Percentiles rank a stretch among this genome's conserved stretches.
Evolutionary conservation across 1,140 invertebrate genomes (phyloP).

Genomic region (Drosophila murphyi): DNA sequence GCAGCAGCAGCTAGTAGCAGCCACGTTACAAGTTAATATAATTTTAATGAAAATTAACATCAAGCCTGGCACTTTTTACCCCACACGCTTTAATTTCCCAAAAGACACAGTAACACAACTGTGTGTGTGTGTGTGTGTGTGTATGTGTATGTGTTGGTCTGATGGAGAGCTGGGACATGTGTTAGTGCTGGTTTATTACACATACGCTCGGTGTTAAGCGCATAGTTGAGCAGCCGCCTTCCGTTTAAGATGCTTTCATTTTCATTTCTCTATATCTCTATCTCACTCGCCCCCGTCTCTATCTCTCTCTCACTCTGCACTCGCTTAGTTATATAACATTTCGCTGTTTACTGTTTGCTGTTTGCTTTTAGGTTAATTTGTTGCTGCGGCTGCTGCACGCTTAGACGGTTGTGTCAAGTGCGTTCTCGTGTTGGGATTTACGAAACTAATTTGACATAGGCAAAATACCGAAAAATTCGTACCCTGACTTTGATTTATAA

Average conservation of each 20-base stretch:
- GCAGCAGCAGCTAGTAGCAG: slow-evolving; percentile 38
- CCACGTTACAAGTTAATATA: slow-evolving; percentile 82
- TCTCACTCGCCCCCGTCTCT: neutral
- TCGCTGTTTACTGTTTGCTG: slow-evolving; percentile 58
- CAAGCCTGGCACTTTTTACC: slow-evolving; percentile 78
- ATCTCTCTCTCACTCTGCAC: neutral
- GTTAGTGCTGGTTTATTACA: slow-evolving; percentile 71
- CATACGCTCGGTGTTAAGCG: slow-evolving; percentile 61
- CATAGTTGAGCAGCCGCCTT: slow-evolving; percentile 63
- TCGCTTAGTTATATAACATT: slow-evolving; percentile 53
- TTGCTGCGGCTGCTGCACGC: slow-evolving; percentile 33
- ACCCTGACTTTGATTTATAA: slow-evolving; percentile 74
- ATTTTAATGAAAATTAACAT: slow-evolving; percentile 83
- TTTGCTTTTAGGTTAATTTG: slow-evolving; percentile 39
- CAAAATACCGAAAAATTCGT: slow-evolving; percentile 59
- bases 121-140: slow-evolving; percentile 5
- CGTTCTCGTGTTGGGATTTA: slow-evolving; percentile 81
- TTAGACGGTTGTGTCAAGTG: slow-evolving; percentile 61
- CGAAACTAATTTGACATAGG: slow-evolving; percentile 80
- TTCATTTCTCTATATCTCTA: slow-evolving; percentile 44
- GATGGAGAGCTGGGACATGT: slow-evolving; percentile 23
- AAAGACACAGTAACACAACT: slow-evolving; percentile 56
- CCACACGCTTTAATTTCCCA: slow-evolving; percentile 79
- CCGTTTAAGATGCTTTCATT: slow-evolving; percentile 57
- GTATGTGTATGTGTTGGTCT: slow-evolving; percentile 7